Evolutionary conservation across 2,113 vertebrate species (phyloP).

Genomic region (Athene cunicularia): DNA sequence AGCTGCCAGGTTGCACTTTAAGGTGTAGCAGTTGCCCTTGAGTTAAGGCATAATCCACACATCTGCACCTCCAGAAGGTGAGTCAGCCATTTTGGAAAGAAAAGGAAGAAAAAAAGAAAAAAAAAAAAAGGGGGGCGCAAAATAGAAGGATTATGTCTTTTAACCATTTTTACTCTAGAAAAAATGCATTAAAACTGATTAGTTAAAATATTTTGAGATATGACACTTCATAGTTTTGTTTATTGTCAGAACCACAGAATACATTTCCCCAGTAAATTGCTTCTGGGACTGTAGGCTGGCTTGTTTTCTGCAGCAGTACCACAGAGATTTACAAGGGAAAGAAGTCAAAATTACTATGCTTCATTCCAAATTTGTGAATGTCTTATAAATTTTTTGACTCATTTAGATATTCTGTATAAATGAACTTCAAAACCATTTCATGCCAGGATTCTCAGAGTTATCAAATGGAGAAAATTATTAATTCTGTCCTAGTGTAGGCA

Average conservation of each 20-base stretch:
- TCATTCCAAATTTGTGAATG: neutral
- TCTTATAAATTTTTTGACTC: neutral
- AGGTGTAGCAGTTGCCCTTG: fast-evolving
- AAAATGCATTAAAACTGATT: neutral
- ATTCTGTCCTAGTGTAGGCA: neutral
- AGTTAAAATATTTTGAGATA: neutral
- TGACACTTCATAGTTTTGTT: neutral
- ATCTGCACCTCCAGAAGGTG: too few species aligned
- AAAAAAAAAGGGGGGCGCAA: too few species aligned
- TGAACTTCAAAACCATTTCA: neutral
- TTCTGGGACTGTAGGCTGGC: neutral
- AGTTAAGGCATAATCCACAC: fast-evolving
- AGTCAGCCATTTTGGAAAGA: fast-evolving
- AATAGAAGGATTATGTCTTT: neutral
- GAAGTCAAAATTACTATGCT: neutral
- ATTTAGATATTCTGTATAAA: neutral
- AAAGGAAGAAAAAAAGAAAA: neutral
- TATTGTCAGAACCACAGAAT: neutral
- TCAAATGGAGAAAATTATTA: neutral
- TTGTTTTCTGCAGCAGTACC: neutral
- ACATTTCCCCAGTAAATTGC: neutral
- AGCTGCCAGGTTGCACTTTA: too few species aligned
- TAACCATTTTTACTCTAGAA: neutral
- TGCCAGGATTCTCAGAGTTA: neutral
- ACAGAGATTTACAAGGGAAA: neutral